Conservation (phyloP, 1,140 invertebrate genomes). For the Habropoda laboriosa region DNA sequence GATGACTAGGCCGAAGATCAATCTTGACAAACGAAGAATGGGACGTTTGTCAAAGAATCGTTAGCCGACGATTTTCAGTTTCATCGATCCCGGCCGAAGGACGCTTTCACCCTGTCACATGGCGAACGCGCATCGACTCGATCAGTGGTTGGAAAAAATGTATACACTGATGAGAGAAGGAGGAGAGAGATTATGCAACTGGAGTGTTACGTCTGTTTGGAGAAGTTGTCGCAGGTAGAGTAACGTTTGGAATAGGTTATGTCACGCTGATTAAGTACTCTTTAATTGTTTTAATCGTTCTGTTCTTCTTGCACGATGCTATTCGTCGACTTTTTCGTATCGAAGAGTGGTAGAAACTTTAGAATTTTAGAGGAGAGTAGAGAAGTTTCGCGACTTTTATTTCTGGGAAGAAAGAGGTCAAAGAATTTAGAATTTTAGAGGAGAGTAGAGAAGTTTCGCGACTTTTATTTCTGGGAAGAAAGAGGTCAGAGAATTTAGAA, state of each 20-base stretch:
- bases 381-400: too few relatives aligned
- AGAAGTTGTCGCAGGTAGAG: background rate
- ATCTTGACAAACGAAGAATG: background rate
- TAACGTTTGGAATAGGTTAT: background rate
- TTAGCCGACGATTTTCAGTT: conserved; percentile 11
- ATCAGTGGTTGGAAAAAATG: background rate
- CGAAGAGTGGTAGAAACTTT: too few relatives aligned
- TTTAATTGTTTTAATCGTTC: too few relatives aligned
- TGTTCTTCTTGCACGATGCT: too few relatives aligned
- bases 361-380: too few relatives aligned
- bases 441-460: too few relatives aligned
- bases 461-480: too few relatives aligned
- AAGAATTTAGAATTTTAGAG: too few relatives aligned
- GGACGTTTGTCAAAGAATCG: conserved; percentile 12
- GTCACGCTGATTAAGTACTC: too few relatives aligned
- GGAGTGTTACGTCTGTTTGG: background rate
- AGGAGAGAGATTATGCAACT: conserved; percentile 11
- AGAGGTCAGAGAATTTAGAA: too few relatives aligned
- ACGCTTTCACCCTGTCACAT: conserved; percentile 53
- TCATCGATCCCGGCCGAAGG: conserved; percentile 6
- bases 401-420: too few relatives aligned
- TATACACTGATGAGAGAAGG: background rate
- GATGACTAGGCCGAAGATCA: background rate
- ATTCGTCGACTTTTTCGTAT: too few relatives aligned
- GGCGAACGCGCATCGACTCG: background rate